phyloP scores from a whole-genome alignment of 2,888 invertebrate species.

The Tridacna crocea region DNA sequence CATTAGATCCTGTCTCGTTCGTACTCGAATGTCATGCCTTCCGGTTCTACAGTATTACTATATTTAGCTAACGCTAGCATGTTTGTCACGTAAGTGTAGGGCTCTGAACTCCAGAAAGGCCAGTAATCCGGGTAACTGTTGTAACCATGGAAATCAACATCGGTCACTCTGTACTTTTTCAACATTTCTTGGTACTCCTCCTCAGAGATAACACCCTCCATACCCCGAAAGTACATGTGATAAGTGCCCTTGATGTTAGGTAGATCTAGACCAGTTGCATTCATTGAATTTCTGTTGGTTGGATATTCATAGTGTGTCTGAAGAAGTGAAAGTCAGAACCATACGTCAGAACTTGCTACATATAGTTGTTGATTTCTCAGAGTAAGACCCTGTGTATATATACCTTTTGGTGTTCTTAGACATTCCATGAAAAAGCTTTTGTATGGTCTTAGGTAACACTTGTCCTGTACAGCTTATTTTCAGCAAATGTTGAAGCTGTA shows the following conservation, averaged over 20 bases:
- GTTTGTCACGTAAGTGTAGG: constrained; percentile 74
- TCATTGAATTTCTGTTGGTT: constrained; percentile 27
- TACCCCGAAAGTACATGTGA: constrained; percentile 51
- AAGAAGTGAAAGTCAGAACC: constrained; percentile 17
- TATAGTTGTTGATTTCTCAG: too few relatives aligned
- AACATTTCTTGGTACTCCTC: constrained; percentile 66
- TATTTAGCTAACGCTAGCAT: constrained; percentile 72
- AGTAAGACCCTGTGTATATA: too few relatives aligned
- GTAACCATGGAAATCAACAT: constrained; percentile 72
- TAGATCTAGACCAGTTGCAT: not conserved
- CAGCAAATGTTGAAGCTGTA: too few relatives aligned
- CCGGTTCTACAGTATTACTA: constrained; percentile 70
- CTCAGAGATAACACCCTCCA: constrained; percentile 68
- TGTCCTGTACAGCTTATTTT: too few relatives aligned
- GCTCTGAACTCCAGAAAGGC: constrained; percentile 75
- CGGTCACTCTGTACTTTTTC: constrained; percentile 51
- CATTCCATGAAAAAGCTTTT: too few relatives aligned
- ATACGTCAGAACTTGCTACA: too few relatives aligned
- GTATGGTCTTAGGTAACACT: too few relatives aligned
- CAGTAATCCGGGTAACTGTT: constrained; percentile 69
- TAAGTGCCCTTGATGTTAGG: not conserved
- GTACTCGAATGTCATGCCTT: constrained; percentile 26
- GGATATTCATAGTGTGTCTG: constrained; percentile 45
- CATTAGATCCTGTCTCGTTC: not conserved
- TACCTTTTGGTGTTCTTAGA: too few relatives aligned